A percentile compares a stretch with the other conserved stretches of the same genome.
Evolutionary conservation across 2,888 invertebrate species (phyloP).

Genomic region (Chymomyza caudatula): DNA sequence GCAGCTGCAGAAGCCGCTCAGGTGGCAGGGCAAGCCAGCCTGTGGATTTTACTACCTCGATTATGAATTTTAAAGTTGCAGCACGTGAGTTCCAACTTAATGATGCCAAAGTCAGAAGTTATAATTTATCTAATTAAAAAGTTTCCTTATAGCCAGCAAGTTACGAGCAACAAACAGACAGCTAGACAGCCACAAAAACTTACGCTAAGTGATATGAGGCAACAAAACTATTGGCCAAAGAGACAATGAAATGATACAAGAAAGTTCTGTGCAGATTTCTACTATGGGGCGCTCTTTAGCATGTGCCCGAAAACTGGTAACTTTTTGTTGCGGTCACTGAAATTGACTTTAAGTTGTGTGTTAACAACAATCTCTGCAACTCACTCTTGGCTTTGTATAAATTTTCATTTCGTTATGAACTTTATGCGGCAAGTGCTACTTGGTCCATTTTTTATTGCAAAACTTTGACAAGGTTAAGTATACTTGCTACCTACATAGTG

Average conservation of each 20-base stretch:
- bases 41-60: not conserved
- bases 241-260: constrained; percentile 40
- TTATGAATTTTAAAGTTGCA: not conserved
- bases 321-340: not conserved
- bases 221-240: constrained; percentile 25
- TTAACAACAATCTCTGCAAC: not conserved
- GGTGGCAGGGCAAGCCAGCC: constrained; percentile 21
- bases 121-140: constrained; percentile 66
- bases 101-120: constrained; percentile 39
- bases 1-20: constrained; percentile 37
- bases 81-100: constrained; percentile 33
- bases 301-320: not conserved
- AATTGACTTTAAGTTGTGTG: not conserved
- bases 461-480: not conserved
- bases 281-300: constrained; percentile 32
- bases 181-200: constrained; percentile 9
- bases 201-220: constrained; percentile 28
- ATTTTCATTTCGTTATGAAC: not conserved
- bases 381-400: not conserved
- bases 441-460: not conserved
- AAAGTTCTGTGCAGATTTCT: not conserved
- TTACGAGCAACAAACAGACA: constrained; percentile 21
- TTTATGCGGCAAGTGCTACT: not conserved
- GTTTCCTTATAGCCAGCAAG: constrained; percentile 38
- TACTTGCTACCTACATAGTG: not conserved